Base-by-base conservation (phyloP, 1,140 invertebrate species). In the Riptortus pedestris region DNA sequence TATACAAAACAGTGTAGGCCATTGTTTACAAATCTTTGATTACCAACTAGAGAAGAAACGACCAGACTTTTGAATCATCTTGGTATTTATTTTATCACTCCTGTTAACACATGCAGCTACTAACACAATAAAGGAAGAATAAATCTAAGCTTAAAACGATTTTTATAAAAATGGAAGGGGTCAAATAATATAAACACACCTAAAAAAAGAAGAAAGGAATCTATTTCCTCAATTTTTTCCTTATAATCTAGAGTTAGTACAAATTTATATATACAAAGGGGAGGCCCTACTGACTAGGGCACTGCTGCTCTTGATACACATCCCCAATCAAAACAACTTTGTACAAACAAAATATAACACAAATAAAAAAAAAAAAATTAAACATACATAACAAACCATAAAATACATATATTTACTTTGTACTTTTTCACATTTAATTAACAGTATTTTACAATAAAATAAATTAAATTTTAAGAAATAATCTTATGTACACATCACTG, bases 321-420 rank as follows among this genome's bases (percentile, higher is more conserved):
- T 26, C 51, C 51, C 51, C 11, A 24, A 55, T 55, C 24, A 20
- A n/a, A n/a, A n/a, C n/a, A n/a, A n/a, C n/a, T 52, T 52, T 22
- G 24, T 55, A 24, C 12, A 27, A 24, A 38, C 31, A 38, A 38
- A 38, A 7, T 38, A 38, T 7, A 24, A 26, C 2, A 7, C 22
- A 24, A 24, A 24, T 24, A 3, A 55, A 55, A 55, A 55, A n/a
- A 55, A 24, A 4, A 3, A 55, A 26, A 55, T 4, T 9, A 55
- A 55, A 55, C 14, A 55, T 24, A 55, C 26, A 24, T 55, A 55
- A 55, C 51, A 55, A 55, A 55, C 51, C 51, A 55, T 55, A 55
- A 7, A 55, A 55, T 55, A 55, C 51, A 55, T 55, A 55, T 55
- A 24, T 38, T n/a, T n/a, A n/a, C 5, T 55, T 55, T 55, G 51